These are phyloP conservation scores for Epirrhoe alternata DNA, from an alignment of 2,888 invertebrate genomes.

Conservation along the genomic window DNA sequence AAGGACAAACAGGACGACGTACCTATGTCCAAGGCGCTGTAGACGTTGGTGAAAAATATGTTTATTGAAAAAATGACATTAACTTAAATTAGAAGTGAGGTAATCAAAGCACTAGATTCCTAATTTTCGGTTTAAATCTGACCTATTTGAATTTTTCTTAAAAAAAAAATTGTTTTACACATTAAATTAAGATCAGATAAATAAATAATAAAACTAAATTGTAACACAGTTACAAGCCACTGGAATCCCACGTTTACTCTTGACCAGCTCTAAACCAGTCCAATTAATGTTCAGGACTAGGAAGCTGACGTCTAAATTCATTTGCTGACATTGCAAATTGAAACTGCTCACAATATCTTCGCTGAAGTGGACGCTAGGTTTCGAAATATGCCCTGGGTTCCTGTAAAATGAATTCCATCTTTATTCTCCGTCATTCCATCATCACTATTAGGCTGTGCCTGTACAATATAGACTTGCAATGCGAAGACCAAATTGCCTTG, in stretches of 20 bases:
- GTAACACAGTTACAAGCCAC: conserved; percentile 7
- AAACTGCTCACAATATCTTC: neutral
- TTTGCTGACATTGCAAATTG: conserved; percentile 8
- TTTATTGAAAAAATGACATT: too few species aligned
- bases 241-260: conserved; percentile 3
- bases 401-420: conserved; percentile 5
- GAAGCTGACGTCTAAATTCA: neutral
- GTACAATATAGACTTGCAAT: neutral
- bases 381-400: conserved; percentile 7
- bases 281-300: conserved; percentile 1
- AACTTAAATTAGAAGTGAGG: too few species aligned
- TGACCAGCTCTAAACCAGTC: conserved; percentile 9
- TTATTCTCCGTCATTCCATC: too few species aligned
- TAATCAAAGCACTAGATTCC: too few species aligned
- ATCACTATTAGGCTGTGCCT: neutral
- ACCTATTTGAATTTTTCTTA: too few species aligned
- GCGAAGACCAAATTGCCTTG: neutral
- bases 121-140: too few species aligned
- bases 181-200: too few species aligned
- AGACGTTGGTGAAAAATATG: too few species aligned
- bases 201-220: too few species aligned
- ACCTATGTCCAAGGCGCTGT: too few species aligned
- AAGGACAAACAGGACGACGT: too few species aligned
- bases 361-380: conserved; percentile 2
- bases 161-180: too few species aligned